phyloP scores from a whole-genome alignment of 2,113 vertebrate species.

The Melanostigma gelatinosum region DNA sequence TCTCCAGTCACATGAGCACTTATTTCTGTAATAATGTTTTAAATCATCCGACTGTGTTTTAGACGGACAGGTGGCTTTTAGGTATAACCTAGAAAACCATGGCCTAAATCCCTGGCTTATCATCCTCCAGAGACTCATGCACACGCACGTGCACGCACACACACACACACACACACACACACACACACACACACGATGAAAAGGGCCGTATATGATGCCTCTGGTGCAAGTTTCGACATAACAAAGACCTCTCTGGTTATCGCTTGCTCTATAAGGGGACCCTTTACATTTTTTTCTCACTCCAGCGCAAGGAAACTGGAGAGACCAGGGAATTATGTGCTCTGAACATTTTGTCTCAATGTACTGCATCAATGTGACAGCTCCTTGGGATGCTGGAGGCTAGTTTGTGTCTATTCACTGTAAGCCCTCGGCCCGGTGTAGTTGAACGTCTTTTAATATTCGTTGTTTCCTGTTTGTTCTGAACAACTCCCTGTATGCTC shows the following conservation, averaged over 20 bases:
- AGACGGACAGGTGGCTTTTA: slow-evolving; percentile 70
- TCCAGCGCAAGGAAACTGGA: slow-evolving; percentile 30
- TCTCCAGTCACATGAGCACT: slow-evolving; percentile 41
- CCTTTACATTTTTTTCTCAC: slow-evolving; percentile 19
- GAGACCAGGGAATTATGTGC: slow-evolving; percentile 41
- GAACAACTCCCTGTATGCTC: slow-evolving; percentile 4
- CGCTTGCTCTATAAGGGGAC: slow-evolving; percentile 22
- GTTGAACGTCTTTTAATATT: slow-evolving; percentile 35
- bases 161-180: not conserved
- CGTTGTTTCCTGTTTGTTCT: slow-evolving; percentile 8
- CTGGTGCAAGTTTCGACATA: slow-evolving; percentile 43
- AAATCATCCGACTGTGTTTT: slow-evolving; percentile 56
- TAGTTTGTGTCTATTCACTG: slow-evolving; percentile 39
- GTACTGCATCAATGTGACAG: slow-evolving; percentile 67
- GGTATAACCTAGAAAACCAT: slow-evolving; percentile 69
- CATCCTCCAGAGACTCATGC: slow-evolving; percentile 42
- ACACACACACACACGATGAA: slow-evolving; percentile 39
- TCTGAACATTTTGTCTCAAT: slow-evolving; percentile 61
- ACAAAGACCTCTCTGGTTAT: slow-evolving; percentile 22
- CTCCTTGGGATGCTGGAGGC: slow-evolving; percentile 56
- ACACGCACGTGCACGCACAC: slow-evolving; percentile 9
- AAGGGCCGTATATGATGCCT: slow-evolving; percentile 41
- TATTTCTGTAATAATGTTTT: slow-evolving; percentile 59
- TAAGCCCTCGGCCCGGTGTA: not conserved
- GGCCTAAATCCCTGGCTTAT: slow-evolving; percentile 68